Conservation (phyloP, 2,888 invertebrate species). For the Drosophila mimetica region DNA sequence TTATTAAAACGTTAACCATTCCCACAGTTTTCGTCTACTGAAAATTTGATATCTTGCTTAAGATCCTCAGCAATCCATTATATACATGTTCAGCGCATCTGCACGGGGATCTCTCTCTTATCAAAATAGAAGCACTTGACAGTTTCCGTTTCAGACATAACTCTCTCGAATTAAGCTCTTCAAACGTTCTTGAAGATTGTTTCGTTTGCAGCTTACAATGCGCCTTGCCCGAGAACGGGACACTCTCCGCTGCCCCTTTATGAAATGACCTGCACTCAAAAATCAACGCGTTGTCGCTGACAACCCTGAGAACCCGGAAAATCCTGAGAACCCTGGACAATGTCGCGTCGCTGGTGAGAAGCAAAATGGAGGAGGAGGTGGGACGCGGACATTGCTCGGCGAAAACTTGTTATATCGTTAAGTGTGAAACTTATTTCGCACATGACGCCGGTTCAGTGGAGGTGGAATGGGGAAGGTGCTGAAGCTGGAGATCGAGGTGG, state of each 20-base stretch:
- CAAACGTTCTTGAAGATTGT: slow-evolving; percentile 37
- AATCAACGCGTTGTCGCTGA: slow-evolving; percentile 54
- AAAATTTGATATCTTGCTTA: too few relatives aligned
- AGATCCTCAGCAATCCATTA: not conserved
- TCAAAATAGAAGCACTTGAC: slow-evolving; percentile 19
- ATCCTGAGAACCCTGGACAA: slow-evolving; percentile 56
- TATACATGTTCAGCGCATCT: slow-evolving; percentile 1
- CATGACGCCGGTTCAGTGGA: slow-evolving; percentile 59
- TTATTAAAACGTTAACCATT: too few relatives aligned
- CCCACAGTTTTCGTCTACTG: too few relatives aligned
- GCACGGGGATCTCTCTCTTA: slow-evolving; percentile 8
- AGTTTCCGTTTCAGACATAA: slow-evolving; percentile 30
- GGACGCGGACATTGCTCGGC: slow-evolving; percentile 43
- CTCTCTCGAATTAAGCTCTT: slow-evolving; percentile 31
- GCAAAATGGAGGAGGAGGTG: not conserved
- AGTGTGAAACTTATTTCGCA: slow-evolving; percentile 80
- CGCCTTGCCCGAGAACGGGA: slow-evolving; percentile 19
- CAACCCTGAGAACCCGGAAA: slow-evolving; percentile 43
- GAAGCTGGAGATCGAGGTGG: not conserved
- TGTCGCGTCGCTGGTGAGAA: slow-evolving; percentile 29
- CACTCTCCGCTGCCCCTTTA: slow-evolving; percentile 44
- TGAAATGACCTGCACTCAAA: slow-evolving; percentile 62
- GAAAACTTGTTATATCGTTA: slow-evolving; percentile 80
- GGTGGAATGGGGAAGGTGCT: not conserved
- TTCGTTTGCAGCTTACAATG: slow-evolving; percentile 44